Evolutionary conservation across 1,140 invertebrate species (phyloP).

Genomic region (Heliconius hermathena): DNA sequence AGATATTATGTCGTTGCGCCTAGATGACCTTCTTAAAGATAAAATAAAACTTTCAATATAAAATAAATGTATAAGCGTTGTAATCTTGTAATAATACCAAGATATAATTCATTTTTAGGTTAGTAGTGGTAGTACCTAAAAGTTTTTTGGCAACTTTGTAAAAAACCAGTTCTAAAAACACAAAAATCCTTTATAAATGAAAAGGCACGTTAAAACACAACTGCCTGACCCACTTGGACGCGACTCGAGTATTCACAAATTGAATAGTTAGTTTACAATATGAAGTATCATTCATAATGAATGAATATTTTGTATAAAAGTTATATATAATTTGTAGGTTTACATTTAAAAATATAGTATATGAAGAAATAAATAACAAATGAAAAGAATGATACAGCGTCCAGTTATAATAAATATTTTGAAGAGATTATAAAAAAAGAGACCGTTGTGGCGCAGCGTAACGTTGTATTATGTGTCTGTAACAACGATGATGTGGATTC

Average conservation of each 20-base stretch:
- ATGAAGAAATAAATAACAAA: neutral
- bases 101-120: neutral
- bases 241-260: conserved; percentile 11
- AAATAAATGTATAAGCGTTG: too few species aligned
- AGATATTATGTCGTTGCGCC: too few species aligned
- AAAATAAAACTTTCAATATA: neutral
- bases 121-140: neutral
- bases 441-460: too few species aligned
- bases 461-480: too few species aligned
- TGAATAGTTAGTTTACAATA: conserved; percentile 8
- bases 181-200: neutral
- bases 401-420: neutral
- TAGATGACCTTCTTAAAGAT: too few species aligned
- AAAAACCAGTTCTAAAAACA: neutral
- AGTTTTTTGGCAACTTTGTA: conserved; percentile 7
- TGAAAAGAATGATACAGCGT: neutral
- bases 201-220: conserved; percentile 7
- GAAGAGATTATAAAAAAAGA: neutral
- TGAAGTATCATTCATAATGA: conserved; percentile 10
- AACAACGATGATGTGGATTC: too few species aligned
- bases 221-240: neutral
- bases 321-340: neutral
- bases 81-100: too few species aligned
- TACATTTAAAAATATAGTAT: neutral
- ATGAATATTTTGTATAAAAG: conserved; percentile 6